A percentile compares a stretch with the other conserved stretches of the same genome.
Evolutionary conservation across 2,888 invertebrate genomes (phyloP).

Genomic region (Timema cristinae): DNA sequence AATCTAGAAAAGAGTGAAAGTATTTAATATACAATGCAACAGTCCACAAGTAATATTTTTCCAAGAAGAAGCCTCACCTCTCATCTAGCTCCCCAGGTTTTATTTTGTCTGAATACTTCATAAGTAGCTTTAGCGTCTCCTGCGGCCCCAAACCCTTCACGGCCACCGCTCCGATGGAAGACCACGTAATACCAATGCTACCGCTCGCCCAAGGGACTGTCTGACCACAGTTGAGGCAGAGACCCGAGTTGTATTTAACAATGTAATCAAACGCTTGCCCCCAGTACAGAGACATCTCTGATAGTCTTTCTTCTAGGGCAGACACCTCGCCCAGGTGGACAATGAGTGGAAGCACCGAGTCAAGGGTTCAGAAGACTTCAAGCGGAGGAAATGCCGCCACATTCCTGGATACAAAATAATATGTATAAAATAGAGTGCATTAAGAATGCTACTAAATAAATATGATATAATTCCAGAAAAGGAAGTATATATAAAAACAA

Average conservation of each 20-base stretch:
- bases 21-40: no score
- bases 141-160: constrained; percentile 58
- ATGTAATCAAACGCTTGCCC: constrained; percentile 53
- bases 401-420: not conserved
- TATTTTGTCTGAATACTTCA: constrained; percentile 53
- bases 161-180: constrained; percentile 51
- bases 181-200: not conserved
- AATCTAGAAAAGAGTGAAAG: no score
- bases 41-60: not conserved
- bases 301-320: constrained; percentile 47
- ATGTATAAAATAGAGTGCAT: no score
- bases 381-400: not conserved
- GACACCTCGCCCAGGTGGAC: constrained; percentile 58
- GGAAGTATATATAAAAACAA: no score
- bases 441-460: no score
- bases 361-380: not conserved
- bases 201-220: not conserved
- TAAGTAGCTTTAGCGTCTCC: constrained; percentile 54
- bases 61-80: constrained; percentile 38
- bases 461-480: no score
- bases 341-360: constrained; percentile 49
- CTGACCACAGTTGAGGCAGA: constrained; percentile 58
- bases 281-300: constrained; percentile 57
- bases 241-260: constrained; percentile 53
- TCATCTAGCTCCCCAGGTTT: constrained; percentile 55